A percentile compares a stretch with the other conserved stretches of the same genome.
These are phyloP conservation scores for Mythimna pallens DNA, from an alignment of 2,888 invertebrate species.

Conservation along the genomic window DNA sequence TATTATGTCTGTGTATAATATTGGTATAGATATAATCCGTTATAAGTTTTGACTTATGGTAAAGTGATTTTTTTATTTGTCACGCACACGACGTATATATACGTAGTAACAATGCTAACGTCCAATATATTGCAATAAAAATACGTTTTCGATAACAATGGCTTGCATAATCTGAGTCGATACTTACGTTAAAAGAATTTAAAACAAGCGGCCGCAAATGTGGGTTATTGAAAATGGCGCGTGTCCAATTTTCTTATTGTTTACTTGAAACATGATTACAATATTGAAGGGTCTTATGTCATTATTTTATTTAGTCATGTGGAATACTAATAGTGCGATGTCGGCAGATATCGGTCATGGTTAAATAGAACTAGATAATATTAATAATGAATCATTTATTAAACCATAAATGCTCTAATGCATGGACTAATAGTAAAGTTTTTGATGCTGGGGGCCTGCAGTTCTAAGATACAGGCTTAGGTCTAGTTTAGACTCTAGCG, in stretches of 20 bases:
- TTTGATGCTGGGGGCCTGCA: too few species aligned
- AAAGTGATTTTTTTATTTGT: background rate
- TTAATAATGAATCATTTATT: too few species aligned
- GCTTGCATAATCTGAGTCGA: slow-evolving; percentile 36
- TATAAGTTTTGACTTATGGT: background rate
- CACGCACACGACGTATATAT: background rate
- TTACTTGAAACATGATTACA: slow-evolving; percentile 36
- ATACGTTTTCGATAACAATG: slow-evolving; percentile 39
- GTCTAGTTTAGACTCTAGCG: too few species aligned
- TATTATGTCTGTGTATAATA: too few species aligned
- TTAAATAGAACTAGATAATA: background rate
- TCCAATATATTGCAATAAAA: slow-evolving; percentile 17
- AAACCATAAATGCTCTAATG: too few species aligned
- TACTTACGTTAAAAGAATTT: slow-evolving; percentile 31
- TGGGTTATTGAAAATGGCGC: slow-evolving; percentile 52
- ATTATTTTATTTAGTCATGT: slow-evolving; percentile 10
- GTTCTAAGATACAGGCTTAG: too few species aligned
- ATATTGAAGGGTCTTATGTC: slow-evolving; percentile 41
- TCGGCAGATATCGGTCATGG: background rate
- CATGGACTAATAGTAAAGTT: too few species aligned
- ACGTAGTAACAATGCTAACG: too few species aligned
- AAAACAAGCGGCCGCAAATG: slow-evolving; percentile 21
- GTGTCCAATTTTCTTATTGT: slow-evolving; percentile 48
- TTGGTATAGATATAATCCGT: too few species aligned
- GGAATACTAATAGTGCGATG: slow-evolving; percentile 11